A percentile compares a stretch with the other conserved stretches of the same genome.
Evolutionary conservation across 1,140 invertebrate genomes (phyloP).

Genomic region (Linepithema humile): DNA sequence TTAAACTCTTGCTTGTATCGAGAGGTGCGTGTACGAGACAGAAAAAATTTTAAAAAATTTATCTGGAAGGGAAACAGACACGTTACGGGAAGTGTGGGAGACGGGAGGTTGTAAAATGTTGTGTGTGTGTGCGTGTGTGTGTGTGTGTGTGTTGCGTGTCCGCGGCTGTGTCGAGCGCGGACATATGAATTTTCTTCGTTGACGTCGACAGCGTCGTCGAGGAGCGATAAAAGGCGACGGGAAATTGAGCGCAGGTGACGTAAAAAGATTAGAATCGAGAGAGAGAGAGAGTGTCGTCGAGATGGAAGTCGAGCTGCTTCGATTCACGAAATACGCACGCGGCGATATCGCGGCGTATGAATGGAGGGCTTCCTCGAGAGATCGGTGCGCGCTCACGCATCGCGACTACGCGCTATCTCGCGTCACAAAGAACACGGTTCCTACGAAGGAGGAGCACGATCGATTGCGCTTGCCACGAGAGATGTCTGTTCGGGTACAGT

Average conservation of each 20-base stretch:
- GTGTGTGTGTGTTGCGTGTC: not conserved
- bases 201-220: not conserved
- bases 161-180: not conserved
- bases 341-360: slow-evolving; percentile 28
- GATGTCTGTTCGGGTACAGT: not conserved
- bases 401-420: slow-evolving; percentile 19
- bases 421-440: not conserved
- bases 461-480: slow-evolving; percentile 12
- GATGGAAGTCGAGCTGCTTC: not conserved
- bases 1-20: slow-evolving; percentile 70
- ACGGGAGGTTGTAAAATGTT: not conserved
- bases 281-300: not conserved
- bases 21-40: slow-evolving; percentile 63
- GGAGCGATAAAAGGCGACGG: not conserved
- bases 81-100: too few relatives aligned
- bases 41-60: slow-evolving; percentile 22
- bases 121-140: not conserved
- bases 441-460: slow-evolving; percentile 37
- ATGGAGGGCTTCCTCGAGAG: not conserved
- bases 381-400: slow-evolving; percentile 34
- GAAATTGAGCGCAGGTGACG: slow-evolving; percentile 14
- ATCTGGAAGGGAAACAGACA: not conserved
- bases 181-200: not conserved
- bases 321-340: not conserved
- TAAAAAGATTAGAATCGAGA: slow-evolving; percentile 34